phyloP scores from a whole-genome alignment of 2,113 vertebrate genomes.

The Megaceryle torquata region DNA sequence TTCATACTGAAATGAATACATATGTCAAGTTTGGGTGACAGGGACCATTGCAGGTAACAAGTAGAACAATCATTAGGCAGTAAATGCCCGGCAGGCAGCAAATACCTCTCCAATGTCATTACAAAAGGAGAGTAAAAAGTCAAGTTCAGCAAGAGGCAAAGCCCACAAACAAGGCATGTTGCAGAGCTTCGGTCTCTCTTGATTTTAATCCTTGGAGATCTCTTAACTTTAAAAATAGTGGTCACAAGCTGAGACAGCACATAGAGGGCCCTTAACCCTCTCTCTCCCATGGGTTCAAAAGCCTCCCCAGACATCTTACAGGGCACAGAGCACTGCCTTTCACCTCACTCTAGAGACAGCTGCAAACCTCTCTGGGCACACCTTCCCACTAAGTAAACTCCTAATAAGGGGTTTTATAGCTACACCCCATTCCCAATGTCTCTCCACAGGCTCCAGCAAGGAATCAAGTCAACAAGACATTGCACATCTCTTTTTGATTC shows the following conservation, averaged over 20 bases:
- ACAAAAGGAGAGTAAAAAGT: not conserved
- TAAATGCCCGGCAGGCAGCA: not conserved
- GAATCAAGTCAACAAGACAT: slow-evolving; percentile 16
- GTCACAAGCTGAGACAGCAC: not conserved
- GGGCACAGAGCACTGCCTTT: not conserved
- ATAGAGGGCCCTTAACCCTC: not conserved
- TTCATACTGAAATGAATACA: not conserved
- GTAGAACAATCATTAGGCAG: not conserved
- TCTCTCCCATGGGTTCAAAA: not conserved
- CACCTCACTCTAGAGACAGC: not conserved
- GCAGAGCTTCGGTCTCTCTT: not conserved
- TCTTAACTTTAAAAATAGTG: not conserved
- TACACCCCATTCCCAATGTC: slow-evolving; percentile 1
- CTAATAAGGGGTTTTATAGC: slow-evolving; percentile 46
- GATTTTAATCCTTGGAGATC: not conserved
- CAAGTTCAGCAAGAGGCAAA: not conserved
- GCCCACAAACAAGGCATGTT: not conserved
- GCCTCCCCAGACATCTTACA: not conserved
- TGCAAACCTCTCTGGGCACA: not conserved
- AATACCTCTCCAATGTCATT: not conserved
- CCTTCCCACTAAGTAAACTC: not conserved
- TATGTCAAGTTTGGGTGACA: not conserved
- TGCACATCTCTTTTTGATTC: not conserved
- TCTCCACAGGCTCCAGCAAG: not conserved
- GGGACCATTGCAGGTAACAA: not conserved